A percentile compares a stretch with the other conserved stretches of the same genome.
phyloP scores from a whole-genome alignment of 2,113 vertebrate genomes.

The Octodon degus region DNA sequence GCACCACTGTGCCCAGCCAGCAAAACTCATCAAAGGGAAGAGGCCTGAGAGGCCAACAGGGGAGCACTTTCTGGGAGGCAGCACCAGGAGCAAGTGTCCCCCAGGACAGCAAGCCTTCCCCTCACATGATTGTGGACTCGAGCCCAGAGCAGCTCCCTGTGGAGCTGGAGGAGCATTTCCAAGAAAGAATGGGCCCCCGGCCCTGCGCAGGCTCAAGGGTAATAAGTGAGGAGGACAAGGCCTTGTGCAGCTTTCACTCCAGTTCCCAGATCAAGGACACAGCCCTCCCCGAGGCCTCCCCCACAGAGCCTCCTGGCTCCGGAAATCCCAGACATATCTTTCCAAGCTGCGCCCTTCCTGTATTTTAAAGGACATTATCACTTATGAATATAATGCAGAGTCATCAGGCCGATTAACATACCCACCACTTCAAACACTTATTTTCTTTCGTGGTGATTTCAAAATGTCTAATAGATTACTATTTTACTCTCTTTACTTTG shows the following conservation, averaged over 20 bases:
- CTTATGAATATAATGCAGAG: neutral
- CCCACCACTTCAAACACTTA: neutral
- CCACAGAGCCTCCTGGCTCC: neutral
- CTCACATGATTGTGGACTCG: neutral
- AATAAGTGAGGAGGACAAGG: neutral
- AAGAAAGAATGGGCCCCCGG: neutral
- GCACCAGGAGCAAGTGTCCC: neutral
- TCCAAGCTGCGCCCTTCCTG: neutral
- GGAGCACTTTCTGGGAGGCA: neutral
- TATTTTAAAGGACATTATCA: neutral
- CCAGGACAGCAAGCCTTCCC: neutral
- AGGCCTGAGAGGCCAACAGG: neutral
- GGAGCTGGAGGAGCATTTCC: neutral
- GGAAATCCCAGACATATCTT: neutral
- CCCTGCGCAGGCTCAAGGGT: neutral
- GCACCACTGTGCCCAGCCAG: neutral
- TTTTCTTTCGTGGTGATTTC: neutral
- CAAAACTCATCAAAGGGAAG: neutral
- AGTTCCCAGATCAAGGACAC: neutral
- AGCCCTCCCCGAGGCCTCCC: neutral
- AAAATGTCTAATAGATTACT: neutral
- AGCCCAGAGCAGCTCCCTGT: neutral
- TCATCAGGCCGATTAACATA: neutral
- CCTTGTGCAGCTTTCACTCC: neutral
- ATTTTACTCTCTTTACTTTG: neutral